These are phyloP conservation scores for Nomada fabriciana DNA, from an alignment of 2,888 invertebrate genomes.

Conservation along the genomic window DNA sequence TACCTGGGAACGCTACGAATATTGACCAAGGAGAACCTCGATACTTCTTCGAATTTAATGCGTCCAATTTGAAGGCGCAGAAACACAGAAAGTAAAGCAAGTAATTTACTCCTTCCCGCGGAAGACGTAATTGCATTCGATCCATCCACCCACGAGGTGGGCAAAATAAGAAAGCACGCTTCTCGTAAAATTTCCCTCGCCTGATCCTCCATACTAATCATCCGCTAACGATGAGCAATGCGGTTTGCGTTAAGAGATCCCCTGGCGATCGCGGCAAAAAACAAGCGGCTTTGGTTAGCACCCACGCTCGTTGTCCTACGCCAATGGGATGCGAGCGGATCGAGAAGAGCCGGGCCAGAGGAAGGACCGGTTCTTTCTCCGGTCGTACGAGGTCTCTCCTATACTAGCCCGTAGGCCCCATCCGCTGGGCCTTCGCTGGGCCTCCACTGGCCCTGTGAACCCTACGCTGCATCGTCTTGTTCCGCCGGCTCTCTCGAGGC, in stretches of 20 bases:
- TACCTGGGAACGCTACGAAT: not conserved
- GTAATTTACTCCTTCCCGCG: not conserved
- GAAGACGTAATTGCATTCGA: constrained; percentile 14
- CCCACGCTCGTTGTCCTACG: constrained; percentile 75
- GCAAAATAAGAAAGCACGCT: constrained; percentile 5
- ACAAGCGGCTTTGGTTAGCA: constrained; percentile 63
- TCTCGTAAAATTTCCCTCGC: constrained; percentile 15
- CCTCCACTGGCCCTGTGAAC: constrained; percentile 47
- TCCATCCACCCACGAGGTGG: constrained; percentile 15
- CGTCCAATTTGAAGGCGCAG: not conserved
- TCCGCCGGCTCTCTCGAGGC: constrained; percentile 41
- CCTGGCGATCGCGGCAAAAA: constrained; percentile 43
- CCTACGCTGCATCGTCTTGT: constrained; percentile 58
- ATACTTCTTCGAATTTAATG: not conserved
- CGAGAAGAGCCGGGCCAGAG: constrained; percentile 62
- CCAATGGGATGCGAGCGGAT: constrained; percentile 75
- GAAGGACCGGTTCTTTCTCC: constrained; percentile 78
- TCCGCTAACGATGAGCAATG: constrained; percentile 46
- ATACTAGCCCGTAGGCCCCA: constrained; percentile 55
- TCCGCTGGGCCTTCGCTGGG: constrained; percentile 48
- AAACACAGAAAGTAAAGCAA: not conserved
- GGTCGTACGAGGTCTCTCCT: constrained; percentile 67
- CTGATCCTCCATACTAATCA: constrained; percentile 13
- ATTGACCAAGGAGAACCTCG: too few species aligned
- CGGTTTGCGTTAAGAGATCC: constrained; percentile 38